Evolutionary conservation across 2,888 invertebrate species (phyloP), one percentile per base, ranked within the genome.

Genomic region (Tetheella fluctuosa): DNA sequence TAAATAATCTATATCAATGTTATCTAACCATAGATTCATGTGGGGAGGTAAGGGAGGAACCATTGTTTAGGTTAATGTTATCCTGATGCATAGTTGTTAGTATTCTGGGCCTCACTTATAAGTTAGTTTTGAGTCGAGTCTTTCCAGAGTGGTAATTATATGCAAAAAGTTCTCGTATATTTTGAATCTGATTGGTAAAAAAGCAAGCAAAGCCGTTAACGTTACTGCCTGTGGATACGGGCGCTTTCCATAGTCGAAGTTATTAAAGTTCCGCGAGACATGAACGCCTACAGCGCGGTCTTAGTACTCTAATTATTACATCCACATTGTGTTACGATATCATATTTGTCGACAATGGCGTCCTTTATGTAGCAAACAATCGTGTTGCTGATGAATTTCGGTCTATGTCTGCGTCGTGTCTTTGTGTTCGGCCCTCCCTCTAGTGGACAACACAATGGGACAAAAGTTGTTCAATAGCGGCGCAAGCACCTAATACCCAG

Each of bases 331-430:
- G 84, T 89, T 85, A 86, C 88, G 89, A 89, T 90, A 91, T 92
- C 90, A 91, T 91, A 91, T 91, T 91, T 91, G 91, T 90, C 87
- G 87, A 91, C 91, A 91, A 92, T 91, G 79, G 89, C 88, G 86
- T 86, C 92, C 90, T 92, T 92, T 92, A 92, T 92, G 90, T 90
- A 85, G 89, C 91, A 91, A 91, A 92, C 92, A 92, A 92, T 93
- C 93, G 90, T 85, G 90, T 91, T 87, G 90, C 91, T 92, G 92
- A 93, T 92, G 92, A 93, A 92, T 93, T 93, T 93, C 89, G 93
- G 91, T 89, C 90, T 91, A 90, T 91, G 91, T 91, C 91, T 91
- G 88, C 83, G 83, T 81, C 82, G 86, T 88, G 91, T 91, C 91
- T 93, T 91, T 93, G 92, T 91, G 78, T 82, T 73, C 86, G 81